Base-by-base conservation (phyloP, 2,888 invertebrate genomes). In the Pandemis corylana region DNA sequence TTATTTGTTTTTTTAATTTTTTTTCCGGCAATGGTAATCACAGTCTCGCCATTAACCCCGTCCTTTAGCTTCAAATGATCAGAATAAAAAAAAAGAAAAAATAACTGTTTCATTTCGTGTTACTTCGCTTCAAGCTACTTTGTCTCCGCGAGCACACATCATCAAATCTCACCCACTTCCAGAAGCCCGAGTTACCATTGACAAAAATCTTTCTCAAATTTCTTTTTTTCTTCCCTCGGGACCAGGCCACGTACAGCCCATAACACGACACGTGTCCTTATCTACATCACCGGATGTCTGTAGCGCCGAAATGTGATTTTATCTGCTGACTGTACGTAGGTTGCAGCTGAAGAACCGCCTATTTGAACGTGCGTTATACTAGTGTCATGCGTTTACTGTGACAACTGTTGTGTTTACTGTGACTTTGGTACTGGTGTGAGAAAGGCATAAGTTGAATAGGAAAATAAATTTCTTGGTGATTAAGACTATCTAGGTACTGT, bases 251-350 rank as follows among this genome's bases (percentile, higher is more conserved):
- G 91, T 91, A 89, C 83, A 74, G 81, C 82, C 83, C 85, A 90
- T 89, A 89, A 90, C 86, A 83, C 82, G 83, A 90, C 91, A 91
- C 90, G 90, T 90, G 90, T 90, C 83, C 77, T 90, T 90, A 91
- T 90, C 91, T 87, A 76, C 86, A 87, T 84, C 87, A 87, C 89
- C 89, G 90, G 90, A 90, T 89, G 90, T 89, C 88, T 90, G 87
- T 88, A 88, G 88, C 89, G 89, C 89, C 90, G 90, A 89, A 90
- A 87, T 86, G 78, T 78, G 83, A 83, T 83, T 80, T 77, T 76
- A 82, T 81, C 83, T 76, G 77, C 77, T 80, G 76, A 71, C 76
- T 81, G 77, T 77, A 71, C 77, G 79, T 80, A 68, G 75, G 69
- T 77, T 76, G 72, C 69, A 51, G 76, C 44, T 10, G 44, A 44